Percentiles rank a stretch among this genome's conserved stretches.
Conservation (phyloP, 1,140 invertebrate genomes). For the Ericerus pela region DNA sequence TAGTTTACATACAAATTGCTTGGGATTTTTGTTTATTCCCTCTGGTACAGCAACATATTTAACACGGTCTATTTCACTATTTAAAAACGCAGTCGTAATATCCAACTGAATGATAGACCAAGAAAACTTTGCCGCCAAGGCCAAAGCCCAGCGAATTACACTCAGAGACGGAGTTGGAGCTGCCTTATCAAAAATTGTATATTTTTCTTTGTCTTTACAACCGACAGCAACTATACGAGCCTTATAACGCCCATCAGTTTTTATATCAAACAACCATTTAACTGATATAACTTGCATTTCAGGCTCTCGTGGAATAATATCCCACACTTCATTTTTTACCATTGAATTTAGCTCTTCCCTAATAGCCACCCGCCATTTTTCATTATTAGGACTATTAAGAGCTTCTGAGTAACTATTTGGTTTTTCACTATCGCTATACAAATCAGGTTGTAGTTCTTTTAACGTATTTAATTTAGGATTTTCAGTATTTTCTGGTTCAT, state of each 20-base stretch:
- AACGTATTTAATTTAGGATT: neutral
- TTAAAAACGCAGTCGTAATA: slow-evolving; percentile 1
- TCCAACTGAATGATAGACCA: slow-evolving; percentile 19
- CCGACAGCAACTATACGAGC: slow-evolving; percentile 20
- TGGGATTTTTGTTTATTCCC: neutral
- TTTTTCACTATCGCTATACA: neutral
- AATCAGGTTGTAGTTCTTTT: neutral
- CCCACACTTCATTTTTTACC: slow-evolving; percentile 25
- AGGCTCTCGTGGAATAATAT: slow-evolving; percentile 24
- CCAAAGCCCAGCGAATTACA: slow-evolving; percentile 24
- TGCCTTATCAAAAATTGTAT: slow-evolving; percentile 24
- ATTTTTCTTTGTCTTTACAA: slow-evolving; percentile 18
- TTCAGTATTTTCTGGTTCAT: neutral
- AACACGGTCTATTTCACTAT: neutral
- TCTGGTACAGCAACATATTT: slow-evolving; percentile 1
- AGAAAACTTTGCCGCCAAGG: slow-evolving; percentile 25
- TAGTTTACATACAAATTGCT: slow-evolving; percentile 8
- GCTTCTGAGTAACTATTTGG: neutral
- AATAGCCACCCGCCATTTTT: slow-evolving; percentile 21
- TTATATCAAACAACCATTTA: slow-evolving; percentile 22
- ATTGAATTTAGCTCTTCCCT: slow-evolving; percentile 20
- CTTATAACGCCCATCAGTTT: slow-evolving; percentile 16
- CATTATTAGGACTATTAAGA: neutral
- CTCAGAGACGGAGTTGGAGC: slow-evolving; percentile 23
- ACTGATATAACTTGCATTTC: slow-evolving; percentile 25